Evolutionary conservation across 2,797 vertebrate species (phyloP), one percentile per base, ranked within the genome.

Genomic region (Sebastes diaconus): DNA sequence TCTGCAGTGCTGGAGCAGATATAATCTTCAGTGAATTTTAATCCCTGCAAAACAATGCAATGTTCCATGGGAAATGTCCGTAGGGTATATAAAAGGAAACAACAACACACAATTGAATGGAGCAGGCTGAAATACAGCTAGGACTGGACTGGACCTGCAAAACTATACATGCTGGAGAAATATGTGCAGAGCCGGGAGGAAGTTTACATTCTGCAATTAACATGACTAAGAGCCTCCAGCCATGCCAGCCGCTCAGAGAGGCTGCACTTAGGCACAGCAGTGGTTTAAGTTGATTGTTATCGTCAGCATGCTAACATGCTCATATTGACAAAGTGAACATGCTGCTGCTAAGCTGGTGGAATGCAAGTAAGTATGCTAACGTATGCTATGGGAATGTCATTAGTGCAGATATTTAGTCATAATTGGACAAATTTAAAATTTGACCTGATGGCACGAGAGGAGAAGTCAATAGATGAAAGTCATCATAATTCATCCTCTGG

Each of bases 11-110:
- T 94, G 83, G 89, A 90, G 93, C 91, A 93, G 92, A 94, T 89
- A 92, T 95, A 95, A 95, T 95, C 92, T 91, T 59, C 75, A 84
- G 79, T 93, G 92, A 93, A 94, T 93, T 93, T 90, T 94, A 95
- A 95, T 95, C 92, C 92, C 83, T 24, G 68, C 87, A 88, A 94
- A 94, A 94, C 92, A 94, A 92, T 88, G 85, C 90, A 76, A 63
- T 61, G 85, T 39, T 87, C 91, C 90, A 88, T 90, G 90, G 92
- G 92, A 94, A 93, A 92, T 87, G 74, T 90, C 81, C 39, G 30
- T 67, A 36, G 80, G 59, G 65, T 80, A 68, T 74, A 76, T 70
- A 79, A 80, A 83, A 84, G 76, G 83, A 87, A 90, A 91, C 85
- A 90, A 78, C 80, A 91, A 78, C 78, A 76, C 46, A 57, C 24